Evolutionary conservation across 2,113 vertebrate species (phyloP), one percentile per base, ranked within the genome.

Genomic region (Brachyistius frenatus): DNA sequence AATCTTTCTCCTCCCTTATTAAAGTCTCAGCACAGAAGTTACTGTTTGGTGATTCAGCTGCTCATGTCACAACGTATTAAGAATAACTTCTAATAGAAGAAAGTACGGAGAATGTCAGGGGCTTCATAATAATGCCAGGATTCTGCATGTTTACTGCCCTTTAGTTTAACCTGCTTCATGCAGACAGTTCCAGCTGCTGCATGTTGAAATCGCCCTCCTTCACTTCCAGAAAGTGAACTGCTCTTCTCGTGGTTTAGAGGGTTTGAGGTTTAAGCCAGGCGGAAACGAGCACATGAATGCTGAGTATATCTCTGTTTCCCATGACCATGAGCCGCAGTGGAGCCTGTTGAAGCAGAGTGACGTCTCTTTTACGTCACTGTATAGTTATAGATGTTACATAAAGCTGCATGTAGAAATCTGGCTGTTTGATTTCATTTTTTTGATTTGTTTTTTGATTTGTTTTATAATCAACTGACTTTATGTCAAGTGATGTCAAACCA

Each of bases 351-450:
- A 78, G 44, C 37, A 70, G 30, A 52, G 54, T 90, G 88, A 88
- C 67, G 80, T 89, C 62, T 74, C 58, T 72, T 84, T 75, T 83
- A 89, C 85, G 83, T 90, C 86, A 89, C 9, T 2, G 46, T 41
- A 77, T 1, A 56, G 57, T 36, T 83, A 66, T 80, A 31, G 70
- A 37, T 65, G 80, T 90, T 83, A 87, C 65, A 84, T 89, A 86
- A 84, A 86, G 61, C n/a, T 67, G 53, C 61, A 35, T 33, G 55
- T 30, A 57, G 67, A 76, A 53, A 80, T 76, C 66, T 37, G 56
- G 52, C 53, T 14, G 35, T 53, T 76, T 73, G 67, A 65, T 44
- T 68, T 82, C 8, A 55, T 78, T 41, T 57, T 62, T 61, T 58
- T 62, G 66, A 52, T 47, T 66, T 23, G 23, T 23, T 23, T 23